phyloP scores from a whole-genome alignment of 2,888 invertebrate genomes.

The Ophion slaviceki region DNA sequence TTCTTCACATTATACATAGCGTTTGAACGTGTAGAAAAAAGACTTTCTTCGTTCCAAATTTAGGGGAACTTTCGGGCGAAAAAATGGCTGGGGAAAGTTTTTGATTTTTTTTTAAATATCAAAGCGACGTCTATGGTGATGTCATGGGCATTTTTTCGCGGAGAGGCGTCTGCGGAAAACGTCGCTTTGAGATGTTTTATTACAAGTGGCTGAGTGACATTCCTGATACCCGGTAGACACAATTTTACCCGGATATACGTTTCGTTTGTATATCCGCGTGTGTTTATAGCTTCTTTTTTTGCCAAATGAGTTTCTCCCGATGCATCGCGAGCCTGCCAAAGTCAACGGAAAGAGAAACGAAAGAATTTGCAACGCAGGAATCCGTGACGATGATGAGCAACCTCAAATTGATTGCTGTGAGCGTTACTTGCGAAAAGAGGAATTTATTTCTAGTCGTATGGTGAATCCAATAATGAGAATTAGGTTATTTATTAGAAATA shows the following conservation, averaged over 20 bases:
- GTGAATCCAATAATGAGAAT: background rate
- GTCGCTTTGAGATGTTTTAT: slow-evolving; percentile 52
- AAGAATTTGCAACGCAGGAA: slow-evolving; percentile 25
- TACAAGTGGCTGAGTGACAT: slow-evolving; percentile 61
- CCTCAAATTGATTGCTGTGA: background rate
- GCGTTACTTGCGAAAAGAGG: slow-evolving; percentile 11
- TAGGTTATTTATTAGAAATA: background rate
- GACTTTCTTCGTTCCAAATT: slow-evolving; percentile 16
- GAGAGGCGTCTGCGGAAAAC: slow-evolving; percentile 34
- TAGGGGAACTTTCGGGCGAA: background rate
- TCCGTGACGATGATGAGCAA: slow-evolving; percentile 26
- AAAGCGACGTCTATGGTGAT: slow-evolving; percentile 23
- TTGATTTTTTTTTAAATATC: slow-evolving; percentile 9
- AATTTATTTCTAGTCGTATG: background rate
- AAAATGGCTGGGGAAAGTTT: slow-evolving; percentile 31
- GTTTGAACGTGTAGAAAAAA: background rate
- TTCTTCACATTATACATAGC: background rate
- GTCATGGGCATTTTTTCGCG: slow-evolving; percentile 43
- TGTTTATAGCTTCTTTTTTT: slow-evolving; percentile 31
- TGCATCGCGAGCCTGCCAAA: background rate
- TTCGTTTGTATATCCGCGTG: background rate
- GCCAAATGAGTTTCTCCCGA: slow-evolving; percentile 50
- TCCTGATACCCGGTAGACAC: slow-evolving; percentile 66
- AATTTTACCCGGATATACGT: slow-evolving; percentile 34
- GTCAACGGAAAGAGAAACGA: slow-evolving; percentile 28